phyloP scores from a whole-genome alignment of 1,140 invertebrate species.

The Homarus americanus region DNA sequence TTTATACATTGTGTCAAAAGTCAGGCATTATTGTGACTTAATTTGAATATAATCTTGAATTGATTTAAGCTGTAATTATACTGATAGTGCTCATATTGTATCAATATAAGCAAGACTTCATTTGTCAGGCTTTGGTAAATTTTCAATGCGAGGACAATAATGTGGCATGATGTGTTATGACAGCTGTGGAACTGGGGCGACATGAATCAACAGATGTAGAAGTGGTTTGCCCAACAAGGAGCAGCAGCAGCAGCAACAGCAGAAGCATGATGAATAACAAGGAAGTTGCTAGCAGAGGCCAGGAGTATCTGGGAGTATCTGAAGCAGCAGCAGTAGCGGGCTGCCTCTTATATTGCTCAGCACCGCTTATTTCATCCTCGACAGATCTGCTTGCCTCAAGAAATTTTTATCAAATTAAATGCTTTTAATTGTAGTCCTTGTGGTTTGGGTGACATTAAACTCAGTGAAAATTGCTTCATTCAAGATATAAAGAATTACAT shows the following conservation, averaged over 20 bases:
- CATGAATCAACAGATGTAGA: slow-evolving; percentile 67
- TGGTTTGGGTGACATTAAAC: slow-evolving; percentile 71
- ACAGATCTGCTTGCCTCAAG: slow-evolving; percentile 68
- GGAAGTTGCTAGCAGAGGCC: slow-evolving; percentile 37
- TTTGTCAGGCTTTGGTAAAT: too few relatives aligned
- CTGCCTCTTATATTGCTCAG: slow-evolving; percentile 51
- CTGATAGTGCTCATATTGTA: too few relatives aligned
- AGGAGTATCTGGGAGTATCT: slow-evolving; percentile 24
- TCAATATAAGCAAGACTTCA: too few relatives aligned
- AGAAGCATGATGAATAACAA: slow-evolving; percentile 28
- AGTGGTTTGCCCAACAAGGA: neutral
- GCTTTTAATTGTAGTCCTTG: slow-evolving; percentile 67
- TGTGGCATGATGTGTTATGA: neutral
- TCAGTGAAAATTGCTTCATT: slow-evolving; percentile 72
- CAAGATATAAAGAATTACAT: slow-evolving; percentile 58
- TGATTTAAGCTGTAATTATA: too few relatives aligned
- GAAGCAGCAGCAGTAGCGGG: slow-evolving; percentile 52
- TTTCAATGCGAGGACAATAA: too few relatives aligned
- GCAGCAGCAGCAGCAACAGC: slow-evolving; percentile 39
- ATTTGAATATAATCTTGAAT: too few relatives aligned
- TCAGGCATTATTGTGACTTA: too few relatives aligned
- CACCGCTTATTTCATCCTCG: slow-evolving; percentile 55
- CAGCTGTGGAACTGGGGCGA: slow-evolving; percentile 67
- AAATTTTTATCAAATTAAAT: slow-evolving; percentile 58
- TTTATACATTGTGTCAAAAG: too few relatives aligned